Base-by-base conservation (phyloP, 2,797 vertebrate species). In the Ambastaia sidthimunki region DNA sequence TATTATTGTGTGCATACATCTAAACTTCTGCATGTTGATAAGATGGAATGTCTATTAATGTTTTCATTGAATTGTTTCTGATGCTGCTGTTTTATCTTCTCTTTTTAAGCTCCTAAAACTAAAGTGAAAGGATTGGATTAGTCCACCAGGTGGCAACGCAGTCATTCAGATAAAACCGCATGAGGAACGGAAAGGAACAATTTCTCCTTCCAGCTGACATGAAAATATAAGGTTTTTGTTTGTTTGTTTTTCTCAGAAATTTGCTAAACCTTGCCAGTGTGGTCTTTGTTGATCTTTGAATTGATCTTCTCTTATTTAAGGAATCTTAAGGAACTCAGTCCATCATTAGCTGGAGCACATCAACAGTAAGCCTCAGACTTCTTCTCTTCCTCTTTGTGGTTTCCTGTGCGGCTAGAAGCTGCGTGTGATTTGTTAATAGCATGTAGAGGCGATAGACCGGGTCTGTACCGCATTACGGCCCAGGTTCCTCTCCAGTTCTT, bases 51-150 rank as follows among this genome's bases (percentile, higher is more conserved):
- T n/a, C n/a, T n/a, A 70, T 41, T 31, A 13, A 76, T 70, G 15
- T 15, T 63, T 50, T 50, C 9, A 3, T 68, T 57, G 7, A 54
- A 2, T 9, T 11, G n/a, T 52, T 44, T 71, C 54, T 55, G 2
- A 31, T 52, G 41, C n/a, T 62, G 7, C 4, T 48, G 11, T 28
- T 50, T 74, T 65, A 11, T 21, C 80, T 21, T 70, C 62, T 59
- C n/a, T 60, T 57, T 91, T 91, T 84, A 88, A 99, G 97, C 96
- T 55, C 96, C 96, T 1, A 97, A 94, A 86, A 95, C 96, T 25
- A 97, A 96, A 92, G 93, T 94, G 57, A 84, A 98, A 96, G 83
- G 93, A 96, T 52, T 90, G 25, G 7, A 7, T 55, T 4, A 12
- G 21, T 71, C 81, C 87, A 86, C 81, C 66, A 86, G 87, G 66